These are phyloP conservation scores for Lagopus muta DNA, from an alignment of 2,113 vertebrate genomes.

Conservation along the genomic window DNA sequence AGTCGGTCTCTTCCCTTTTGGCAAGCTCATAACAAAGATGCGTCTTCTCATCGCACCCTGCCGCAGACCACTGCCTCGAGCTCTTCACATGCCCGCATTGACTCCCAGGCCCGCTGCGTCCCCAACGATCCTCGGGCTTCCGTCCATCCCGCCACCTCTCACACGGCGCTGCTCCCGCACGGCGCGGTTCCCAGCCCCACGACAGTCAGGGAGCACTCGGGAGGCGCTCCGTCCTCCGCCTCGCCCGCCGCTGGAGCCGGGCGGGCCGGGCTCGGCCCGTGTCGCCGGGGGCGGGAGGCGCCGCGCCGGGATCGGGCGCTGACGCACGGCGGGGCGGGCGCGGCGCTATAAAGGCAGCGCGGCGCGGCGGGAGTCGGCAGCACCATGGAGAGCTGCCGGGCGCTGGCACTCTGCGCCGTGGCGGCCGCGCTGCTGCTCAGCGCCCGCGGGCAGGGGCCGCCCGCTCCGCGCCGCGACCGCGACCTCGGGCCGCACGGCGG, in stretches of 20 bases:
- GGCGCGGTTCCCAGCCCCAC: too few relatives aligned
- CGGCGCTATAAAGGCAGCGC: slow-evolving; percentile 63
- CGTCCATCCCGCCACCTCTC: too few relatives aligned
- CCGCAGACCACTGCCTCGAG: too few relatives aligned
- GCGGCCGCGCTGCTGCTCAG: slow-evolving; percentile 69
- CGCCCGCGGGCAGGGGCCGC: slow-evolving; percentile 66
- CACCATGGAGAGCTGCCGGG: slow-evolving; percentile 82
- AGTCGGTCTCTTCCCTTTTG: not conserved
- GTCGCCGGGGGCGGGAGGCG: not conserved
- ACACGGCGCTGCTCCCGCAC: too few relatives aligned
- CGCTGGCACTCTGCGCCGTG: slow-evolving; percentile 71
- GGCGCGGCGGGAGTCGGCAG: slow-evolving; percentile 44
- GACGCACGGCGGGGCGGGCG: slow-evolving; percentile 67
- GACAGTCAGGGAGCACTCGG: too few relatives aligned
- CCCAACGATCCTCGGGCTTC: too few relatives aligned
- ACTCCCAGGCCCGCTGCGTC: too few relatives aligned
- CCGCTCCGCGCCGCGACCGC: slow-evolving; percentile 68
- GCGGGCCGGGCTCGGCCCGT: too few relatives aligned
- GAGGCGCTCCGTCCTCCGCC: too few relatives aligned
- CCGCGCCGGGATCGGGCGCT: slow-evolving; percentile 1
- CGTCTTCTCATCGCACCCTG: too few relatives aligned
- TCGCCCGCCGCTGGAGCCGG: not conserved
- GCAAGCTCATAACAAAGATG: not conserved
- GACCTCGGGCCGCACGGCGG: slow-evolving; percentile 60
- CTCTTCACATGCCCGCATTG: not conserved